phyloP scores from a whole-genome alignment of 2,113 vertebrate species.

The Leuciscus idus region DNA sequence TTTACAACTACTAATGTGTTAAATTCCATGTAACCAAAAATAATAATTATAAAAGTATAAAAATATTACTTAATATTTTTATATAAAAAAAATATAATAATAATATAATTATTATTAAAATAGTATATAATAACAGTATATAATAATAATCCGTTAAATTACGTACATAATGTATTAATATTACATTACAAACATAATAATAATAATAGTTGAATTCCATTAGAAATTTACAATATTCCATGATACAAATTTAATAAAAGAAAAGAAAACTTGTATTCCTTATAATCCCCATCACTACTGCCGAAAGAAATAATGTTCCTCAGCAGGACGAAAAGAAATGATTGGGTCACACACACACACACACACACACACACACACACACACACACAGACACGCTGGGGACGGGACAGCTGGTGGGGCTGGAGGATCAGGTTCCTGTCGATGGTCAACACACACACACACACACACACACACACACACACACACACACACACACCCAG shows the following conservation, averaged over 20 bases:
- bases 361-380: neutral
- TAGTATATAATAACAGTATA: neutral
- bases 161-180: too few species aligned
- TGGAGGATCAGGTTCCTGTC: conserved; percentile 59
- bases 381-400: neutral
- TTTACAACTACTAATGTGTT: too few species aligned
- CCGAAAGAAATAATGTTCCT: neutral
- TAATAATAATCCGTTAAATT: neutral
- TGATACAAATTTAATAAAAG: too few species aligned
- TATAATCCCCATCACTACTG: neutral
- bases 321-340: neutral
- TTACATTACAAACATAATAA: too few species aligned
- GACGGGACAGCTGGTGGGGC: conserved; percentile 64
- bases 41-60: too few species aligned
- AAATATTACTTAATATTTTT: neutral
- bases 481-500: conserved; percentile 45
- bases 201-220: too few species aligned
- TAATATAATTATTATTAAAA: neutral
- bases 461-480: conserved; percentile 48
- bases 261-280: neutral
- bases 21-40: neutral
- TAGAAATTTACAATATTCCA: too few species aligned
- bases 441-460: conserved; percentile 43
- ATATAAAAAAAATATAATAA: neutral
- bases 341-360: neutral